Percentiles rank a stretch among this genome's conserved stretches.
Evolutionary conservation across 53 echinoderm and acorn worm genomes (phyloP).

Genomic region (Patiria pectinifera): DNA sequence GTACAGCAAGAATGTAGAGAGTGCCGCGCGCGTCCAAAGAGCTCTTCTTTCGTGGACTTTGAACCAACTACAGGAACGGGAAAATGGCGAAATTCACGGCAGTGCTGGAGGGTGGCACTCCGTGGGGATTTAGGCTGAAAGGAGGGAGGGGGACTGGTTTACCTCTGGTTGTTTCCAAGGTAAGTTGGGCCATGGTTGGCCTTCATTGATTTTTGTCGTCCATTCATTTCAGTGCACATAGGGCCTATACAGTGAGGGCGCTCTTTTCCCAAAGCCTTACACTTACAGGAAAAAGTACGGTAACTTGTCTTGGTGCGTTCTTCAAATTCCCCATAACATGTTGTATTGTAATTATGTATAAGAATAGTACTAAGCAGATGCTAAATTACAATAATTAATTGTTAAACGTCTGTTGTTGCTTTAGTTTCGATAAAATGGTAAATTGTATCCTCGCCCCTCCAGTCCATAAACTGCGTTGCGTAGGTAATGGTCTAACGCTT

Average conservation of each 20-base stretch:
- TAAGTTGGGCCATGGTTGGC: conserved; percentile 35
- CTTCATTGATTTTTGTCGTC: not conserved
- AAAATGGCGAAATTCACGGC: conserved; percentile 76
- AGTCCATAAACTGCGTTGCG: no score
- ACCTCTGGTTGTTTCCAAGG: conserved; percentile 79
- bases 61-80: not conserved
- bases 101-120: conserved; percentile 75
- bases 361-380: no score
- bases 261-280: not conserved
- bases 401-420: no score
- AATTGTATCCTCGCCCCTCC: no score
- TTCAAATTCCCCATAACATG: no score
- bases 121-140: conserved; percentile 84
- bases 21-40: not conserved
- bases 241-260: not conserved
- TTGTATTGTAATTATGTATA: no score
- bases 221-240: not conserved
- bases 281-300: no score
- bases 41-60: conserved; percentile 43
- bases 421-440: no score
- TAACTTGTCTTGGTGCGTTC: no score
- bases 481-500: no score
- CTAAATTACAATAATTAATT: no score
- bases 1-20: conserved; percentile 3
- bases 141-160: conserved; percentile 69